A percentile compares a stretch with the other conserved stretches of the same genome.
Evolutionary conservation across 2,113 vertebrate genomes (phyloP).

Genomic region (Vulpes ferrilata): DNA sequence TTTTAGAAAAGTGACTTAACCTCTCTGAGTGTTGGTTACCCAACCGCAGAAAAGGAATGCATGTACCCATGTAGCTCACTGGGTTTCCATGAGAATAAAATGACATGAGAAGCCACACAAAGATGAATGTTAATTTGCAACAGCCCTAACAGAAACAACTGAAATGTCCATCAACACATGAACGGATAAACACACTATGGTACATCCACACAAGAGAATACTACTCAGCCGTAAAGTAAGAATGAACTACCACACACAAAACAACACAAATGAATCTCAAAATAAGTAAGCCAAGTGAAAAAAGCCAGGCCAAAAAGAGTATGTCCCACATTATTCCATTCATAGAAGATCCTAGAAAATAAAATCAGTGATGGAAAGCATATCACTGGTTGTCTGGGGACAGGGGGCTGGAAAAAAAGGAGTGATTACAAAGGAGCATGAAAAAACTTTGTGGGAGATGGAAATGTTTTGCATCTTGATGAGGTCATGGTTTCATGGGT

Average conservation of each 20-base stretch:
- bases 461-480: background rate
- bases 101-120: background rate
- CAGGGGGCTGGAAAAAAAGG: background rate
- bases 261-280: background rate
- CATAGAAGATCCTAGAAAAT: background rate
- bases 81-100: background rate
- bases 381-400: background rate
- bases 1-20: background rate
- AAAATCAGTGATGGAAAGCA: background rate
- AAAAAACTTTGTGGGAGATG: background rate
- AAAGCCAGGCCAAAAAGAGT: background rate
- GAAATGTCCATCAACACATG: background rate
- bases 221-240: background rate
- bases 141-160: background rate
- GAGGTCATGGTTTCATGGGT: background rate
- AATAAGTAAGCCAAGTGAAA: background rate
- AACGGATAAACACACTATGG: background rate
- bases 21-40: background rate
- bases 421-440: background rate
- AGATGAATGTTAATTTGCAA: background rate
- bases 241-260: background rate
- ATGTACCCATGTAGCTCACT: background rate
- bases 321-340: background rate
- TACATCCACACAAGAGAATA: background rate
- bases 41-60: background rate